A percentile compares a stretch with the other conserved stretches of the same genome.
These are phyloP conservation scores for Pseudopleuronectes americanus DNA, from an alignment of 2,797 vertebrate species.

Conservation along the genomic window DNA sequence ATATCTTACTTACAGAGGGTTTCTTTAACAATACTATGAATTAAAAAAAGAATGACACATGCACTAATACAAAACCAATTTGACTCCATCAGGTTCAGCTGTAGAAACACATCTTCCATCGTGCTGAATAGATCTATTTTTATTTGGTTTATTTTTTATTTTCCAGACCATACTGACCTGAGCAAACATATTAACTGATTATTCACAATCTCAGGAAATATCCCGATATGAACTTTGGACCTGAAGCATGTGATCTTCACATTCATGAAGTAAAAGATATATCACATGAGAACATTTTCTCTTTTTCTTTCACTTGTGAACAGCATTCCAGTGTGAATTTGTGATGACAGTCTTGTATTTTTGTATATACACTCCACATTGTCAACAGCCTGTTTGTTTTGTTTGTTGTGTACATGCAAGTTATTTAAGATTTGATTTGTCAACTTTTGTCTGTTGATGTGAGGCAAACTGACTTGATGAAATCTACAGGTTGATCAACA, in stretches of 20 bases:
- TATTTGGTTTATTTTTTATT: background rate
- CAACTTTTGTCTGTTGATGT: background rate
- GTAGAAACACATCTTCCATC: too few relatives aligned
- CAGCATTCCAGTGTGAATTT: too few relatives aligned
- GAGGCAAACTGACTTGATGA: conserved; percentile 26
- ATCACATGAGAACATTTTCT: too few relatives aligned
- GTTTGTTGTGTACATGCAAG: background rate
- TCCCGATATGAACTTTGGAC: background rate
- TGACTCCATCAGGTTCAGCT: too few relatives aligned
- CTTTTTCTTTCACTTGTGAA: too few relatives aligned
- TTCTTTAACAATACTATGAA: too few relatives aligned
- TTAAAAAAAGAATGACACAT: too few relatives aligned
- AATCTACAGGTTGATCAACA: conserved; percentile 22
- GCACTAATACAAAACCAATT: too few relatives aligned
- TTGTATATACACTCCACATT: too few relatives aligned
- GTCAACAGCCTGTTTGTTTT: background rate
- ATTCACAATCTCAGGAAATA: background rate
- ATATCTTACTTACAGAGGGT: too few relatives aligned
- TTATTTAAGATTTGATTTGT: background rate
- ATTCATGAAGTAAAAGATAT: too few relatives aligned
- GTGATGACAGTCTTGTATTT: too few relatives aligned
- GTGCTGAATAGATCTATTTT: background rate
- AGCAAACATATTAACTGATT: background rate
- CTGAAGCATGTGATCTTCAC: background rate
- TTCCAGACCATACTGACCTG: background rate